Conservation (phyloP, 2,888 invertebrate genomes). For the Polyommatus iphigenia region DNA sequence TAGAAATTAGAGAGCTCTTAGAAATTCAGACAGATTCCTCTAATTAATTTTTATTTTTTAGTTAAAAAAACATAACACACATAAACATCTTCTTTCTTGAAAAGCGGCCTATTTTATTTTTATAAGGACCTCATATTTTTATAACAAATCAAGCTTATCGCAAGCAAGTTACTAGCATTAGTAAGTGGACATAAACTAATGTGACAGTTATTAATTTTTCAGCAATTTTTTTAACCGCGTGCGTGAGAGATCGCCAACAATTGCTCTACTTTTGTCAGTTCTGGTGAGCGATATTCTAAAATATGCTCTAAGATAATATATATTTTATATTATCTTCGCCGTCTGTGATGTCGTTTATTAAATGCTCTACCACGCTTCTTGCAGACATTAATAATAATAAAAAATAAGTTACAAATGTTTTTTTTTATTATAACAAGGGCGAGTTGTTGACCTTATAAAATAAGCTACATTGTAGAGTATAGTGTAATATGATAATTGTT, state of each 20-base stretch:
- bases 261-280: background rate
- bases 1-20: too few species aligned
- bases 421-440: background rate
- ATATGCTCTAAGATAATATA: too few species aligned
- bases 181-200: background rate
- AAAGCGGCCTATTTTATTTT: background rate
- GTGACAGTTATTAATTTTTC: slow-evolving; percentile 13
- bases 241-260: slow-evolving; percentile 13
- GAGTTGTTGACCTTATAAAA: background rate
- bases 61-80: too few species aligned
- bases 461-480: background rate
- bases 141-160: background rate
- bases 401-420: background rate
- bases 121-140: background rate
- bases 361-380: background rate
- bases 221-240: background rate
- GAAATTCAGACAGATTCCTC: too few species aligned
- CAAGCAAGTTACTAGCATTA: background rate
- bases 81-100: too few species aligned
- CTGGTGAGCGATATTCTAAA: too few species aligned
- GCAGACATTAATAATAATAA: background rate
- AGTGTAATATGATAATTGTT: slow-evolving; percentile 1
- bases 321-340: too few species aligned
- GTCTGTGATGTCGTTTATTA: too few species aligned
- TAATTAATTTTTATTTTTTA: too few species aligned